A percentile compares a stretch with the other conserved stretches of the same genome.
These are phyloP conservation scores for Nipponacmea schrenckii DNA, from an alignment of 2,888 invertebrate genomes.

Conservation along the genomic window DNA sequence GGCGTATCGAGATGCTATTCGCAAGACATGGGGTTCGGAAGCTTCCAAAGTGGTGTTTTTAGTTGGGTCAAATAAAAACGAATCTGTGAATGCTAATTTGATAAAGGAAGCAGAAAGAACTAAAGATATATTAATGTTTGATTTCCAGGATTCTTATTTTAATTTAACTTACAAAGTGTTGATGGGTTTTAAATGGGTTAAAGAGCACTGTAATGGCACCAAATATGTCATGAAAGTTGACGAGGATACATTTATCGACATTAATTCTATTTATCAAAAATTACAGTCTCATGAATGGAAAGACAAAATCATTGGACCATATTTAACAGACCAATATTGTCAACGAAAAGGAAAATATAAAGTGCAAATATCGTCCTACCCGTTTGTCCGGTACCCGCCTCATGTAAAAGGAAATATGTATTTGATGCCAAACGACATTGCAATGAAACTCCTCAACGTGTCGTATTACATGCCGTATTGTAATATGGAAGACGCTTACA, in stretches of 20 bases:
- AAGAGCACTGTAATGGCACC: constrained; percentile 48
- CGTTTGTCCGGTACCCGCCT: constrained; percentile 36
- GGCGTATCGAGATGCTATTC: constrained; percentile 25
- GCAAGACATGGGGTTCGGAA: constrained; percentile 33
- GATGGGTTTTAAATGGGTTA: constrained; percentile 57
- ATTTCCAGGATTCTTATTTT: constrained; percentile 56
- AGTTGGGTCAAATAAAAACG: constrained; percentile 26
- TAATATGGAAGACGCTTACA: constrained; percentile 49
- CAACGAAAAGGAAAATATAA: constrained; percentile 37
- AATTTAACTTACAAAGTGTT: constrained; percentile 62
- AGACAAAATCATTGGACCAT: constrained; percentile 12
- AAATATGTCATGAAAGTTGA: constrained; percentile 56
- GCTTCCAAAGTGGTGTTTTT: constrained; percentile 17
- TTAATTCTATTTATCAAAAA: constrained; percentile 62
- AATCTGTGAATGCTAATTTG: constrained; percentile 8
- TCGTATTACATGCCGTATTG: constrained; percentile 46
- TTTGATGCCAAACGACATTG: constrained; percentile 41
- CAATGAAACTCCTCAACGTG: constrained; percentile 31
- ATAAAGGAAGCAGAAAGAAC: constrained; percentile 26
- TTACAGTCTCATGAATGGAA: constrained; percentile 16
- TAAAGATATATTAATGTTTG: constrained; percentile 35
- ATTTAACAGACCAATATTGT: constrained; percentile 17
- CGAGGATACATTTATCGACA: constrained; percentile 62
- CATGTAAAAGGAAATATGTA: constrained; percentile 45
- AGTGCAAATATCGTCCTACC: constrained; percentile 32